A percentile compares a stretch with the other conserved stretches of the same genome.
phyloP scores from a whole-genome alignment of 2,113 vertebrate species.

The Sardina pilchardus region DNA sequence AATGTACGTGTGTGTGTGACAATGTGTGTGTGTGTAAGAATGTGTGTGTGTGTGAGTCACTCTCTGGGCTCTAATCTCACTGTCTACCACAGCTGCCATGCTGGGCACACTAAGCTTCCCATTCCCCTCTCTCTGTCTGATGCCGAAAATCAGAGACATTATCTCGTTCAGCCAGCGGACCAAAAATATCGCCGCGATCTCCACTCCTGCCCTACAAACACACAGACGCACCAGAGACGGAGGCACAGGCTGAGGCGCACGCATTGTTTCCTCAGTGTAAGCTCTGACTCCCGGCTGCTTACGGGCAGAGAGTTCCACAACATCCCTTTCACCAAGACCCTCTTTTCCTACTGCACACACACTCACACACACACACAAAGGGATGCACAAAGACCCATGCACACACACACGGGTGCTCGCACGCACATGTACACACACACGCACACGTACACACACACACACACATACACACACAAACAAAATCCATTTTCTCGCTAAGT shows the following conservation, averaged over 20 bases:
- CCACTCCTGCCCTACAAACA: slow-evolving; percentile 15
- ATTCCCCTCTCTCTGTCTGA: neutral
- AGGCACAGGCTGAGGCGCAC: neutral
- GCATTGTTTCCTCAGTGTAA: neutral
- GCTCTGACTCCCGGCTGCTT: neutral
- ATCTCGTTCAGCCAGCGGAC: neutral
- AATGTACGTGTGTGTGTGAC: no score
- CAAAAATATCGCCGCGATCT: slow-evolving; percentile 16
- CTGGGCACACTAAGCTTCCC: slow-evolving; percentile 3
- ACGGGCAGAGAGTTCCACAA: neutral
- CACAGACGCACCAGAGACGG: neutral
- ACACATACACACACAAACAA: neutral
- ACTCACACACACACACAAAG: neutral
- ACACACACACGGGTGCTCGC: neutral
- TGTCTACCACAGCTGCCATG: slow-evolving; percentile 11
- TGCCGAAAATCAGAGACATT: neutral
- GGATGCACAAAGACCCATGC: neutral
- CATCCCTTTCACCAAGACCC: neutral
- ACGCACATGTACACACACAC: neutral
- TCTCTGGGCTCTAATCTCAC: slow-evolving; percentile 21
- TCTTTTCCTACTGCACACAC: neutral
- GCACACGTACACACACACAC: neutral
- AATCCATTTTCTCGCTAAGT: neutral
- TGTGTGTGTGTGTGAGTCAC: neutral
- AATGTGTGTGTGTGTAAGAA: neutral